Evolutionary conservation across 2,113 vertebrate species (phyloP), one percentile per base, ranked within the genome.

Genomic region (Pseudonaja textilis): DNA sequence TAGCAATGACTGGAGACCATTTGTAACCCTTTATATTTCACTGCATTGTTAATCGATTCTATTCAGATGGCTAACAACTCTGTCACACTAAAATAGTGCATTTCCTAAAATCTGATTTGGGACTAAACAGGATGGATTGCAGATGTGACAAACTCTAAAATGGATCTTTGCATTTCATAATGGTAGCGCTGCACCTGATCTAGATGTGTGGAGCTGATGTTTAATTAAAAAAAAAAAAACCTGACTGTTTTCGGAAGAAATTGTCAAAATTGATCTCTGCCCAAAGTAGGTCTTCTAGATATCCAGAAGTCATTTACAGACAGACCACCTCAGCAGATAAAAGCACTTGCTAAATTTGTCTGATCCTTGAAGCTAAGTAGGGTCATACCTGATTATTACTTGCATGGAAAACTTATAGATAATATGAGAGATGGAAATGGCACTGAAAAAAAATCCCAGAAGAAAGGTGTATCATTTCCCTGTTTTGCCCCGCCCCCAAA

Each of bases 121-220:
- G 94, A n/a, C 88, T 94, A 94, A 96, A 89, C 89, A 57, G 59
- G 87, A 91, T 89, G 95, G 89, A 94, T 96, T 93, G 90, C 89
- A 52, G 91, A 92, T 91, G 94, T 95, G 59, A 57, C 61, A 95
- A 93, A 95, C 94, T 87, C 59, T 52, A 91, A 94, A 59, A 92
- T 88, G 81, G 26, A n/a, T 93, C 11, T 54, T 91, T 90, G 8
- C 86, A 7, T 34, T 61, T 92, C 91, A 50, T 69, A 1, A 61
- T 87, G 0, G 20, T 3, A 57, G 14, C 10, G 29, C 55, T 45
- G 2, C 1, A 54, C 91, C 91, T 93, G 89, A 85, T 23, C 14
- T n/a, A 93, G 3, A 47, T 45, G 20, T 92, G 54, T 85, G 92
- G 61, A 25, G 91, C 1, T 29, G 94, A 93, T 90, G 90, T 5